Percentiles rank a stretch among this genome's conserved stretches.
Conservation (phyloP, 2,113 vertebrate species). For the Microtus montanus region DNA sequence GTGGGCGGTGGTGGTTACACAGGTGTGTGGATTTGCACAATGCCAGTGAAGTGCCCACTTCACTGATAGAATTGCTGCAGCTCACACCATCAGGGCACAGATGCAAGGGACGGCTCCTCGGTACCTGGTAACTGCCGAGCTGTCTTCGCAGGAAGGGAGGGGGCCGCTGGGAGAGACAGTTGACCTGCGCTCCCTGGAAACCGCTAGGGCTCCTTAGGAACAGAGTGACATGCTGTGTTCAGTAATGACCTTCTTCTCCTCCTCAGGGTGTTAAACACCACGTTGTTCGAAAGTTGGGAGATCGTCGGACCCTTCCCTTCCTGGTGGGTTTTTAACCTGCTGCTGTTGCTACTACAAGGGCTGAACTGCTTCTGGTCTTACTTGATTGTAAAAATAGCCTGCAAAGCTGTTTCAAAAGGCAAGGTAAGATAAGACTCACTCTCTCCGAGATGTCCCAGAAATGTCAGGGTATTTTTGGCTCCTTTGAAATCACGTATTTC, state of each 20-base stretch:
- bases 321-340: slow-evolving; percentile 95
- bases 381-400: slow-evolving; percentile 94
- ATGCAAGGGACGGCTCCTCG: background rate
- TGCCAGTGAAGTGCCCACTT: background rate
- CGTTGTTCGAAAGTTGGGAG: slow-evolving; percentile 97
- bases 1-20: too few relatives aligned
- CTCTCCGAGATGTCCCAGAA: slow-evolving; percentile 37
- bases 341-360: slow-evolving; percentile 93
- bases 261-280: slow-evolving; percentile 95
- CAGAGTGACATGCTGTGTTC: slow-evolving; percentile 25
- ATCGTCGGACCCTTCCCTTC: slow-evolving; percentile 96
- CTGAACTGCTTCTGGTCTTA: slow-evolving; percentile 97
- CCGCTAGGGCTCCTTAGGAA: background rate
- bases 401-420: slow-evolving; percentile 95
- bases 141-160: background rate
- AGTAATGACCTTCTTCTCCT: slow-evolving; percentile 64
- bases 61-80: background rate
- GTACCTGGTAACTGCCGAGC: background rate
- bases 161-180: too few relatives aligned
- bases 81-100: background rate
- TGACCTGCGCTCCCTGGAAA: background rate
- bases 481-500: slow-evolving; percentile 52
- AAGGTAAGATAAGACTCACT: slow-evolving; percentile 88
- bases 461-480: slow-evolving; percentile 36
- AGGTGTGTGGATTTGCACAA: background rate